Base-by-base conservation (phyloP, 2,797 vertebrate species). In the Anableps anableps region DNA sequence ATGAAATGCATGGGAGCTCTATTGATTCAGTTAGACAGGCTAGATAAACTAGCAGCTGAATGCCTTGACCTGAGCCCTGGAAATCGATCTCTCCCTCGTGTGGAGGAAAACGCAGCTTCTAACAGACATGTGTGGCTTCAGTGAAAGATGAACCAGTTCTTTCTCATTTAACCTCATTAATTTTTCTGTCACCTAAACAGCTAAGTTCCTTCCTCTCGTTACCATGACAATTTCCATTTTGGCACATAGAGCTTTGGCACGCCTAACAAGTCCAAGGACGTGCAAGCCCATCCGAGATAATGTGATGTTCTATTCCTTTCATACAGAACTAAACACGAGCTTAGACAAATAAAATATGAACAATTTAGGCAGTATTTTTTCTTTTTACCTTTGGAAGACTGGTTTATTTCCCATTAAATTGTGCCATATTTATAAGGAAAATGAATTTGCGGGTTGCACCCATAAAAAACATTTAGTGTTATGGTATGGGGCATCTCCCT, bases 11-110 rank as follows among this genome's bases (percentile, higher is more conserved):
- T 60, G 80, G 85, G 55, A 1, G 58, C 53, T 72, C 84, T 80
- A 91, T 90, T 85, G 89, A 94, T 90, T 78, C 21, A 3, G 36
- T 23, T 6, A 76, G 82, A 80, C 78, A 79, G 84, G 86, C 79
- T 70, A 74, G 66, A 83, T 81, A 77, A 82, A 85, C 64, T n/a
- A 50, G 78, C 58, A n/a, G 77, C 75, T 29, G 43, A 19, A 5
- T 3, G 75, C 84, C 80, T 81, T 41, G 26, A 76, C 79, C 76
- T 64, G 76, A 62, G 53, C 77, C 72, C 80, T 19, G 60, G 71
- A 66, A 78, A 90, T 89, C 77, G 47, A 88, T 87, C 45, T 38
- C 31, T 74, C 55, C 17, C 31, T 70, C 6, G 14, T 3, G 43
- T 38, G 68, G 41, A 58, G 78, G 38, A 73, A 31, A 55, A 74